These are phyloP conservation scores for Leptosomus discolor DNA, from an alignment of 2,113 vertebrate species.

Conservation along the genomic window DNA sequence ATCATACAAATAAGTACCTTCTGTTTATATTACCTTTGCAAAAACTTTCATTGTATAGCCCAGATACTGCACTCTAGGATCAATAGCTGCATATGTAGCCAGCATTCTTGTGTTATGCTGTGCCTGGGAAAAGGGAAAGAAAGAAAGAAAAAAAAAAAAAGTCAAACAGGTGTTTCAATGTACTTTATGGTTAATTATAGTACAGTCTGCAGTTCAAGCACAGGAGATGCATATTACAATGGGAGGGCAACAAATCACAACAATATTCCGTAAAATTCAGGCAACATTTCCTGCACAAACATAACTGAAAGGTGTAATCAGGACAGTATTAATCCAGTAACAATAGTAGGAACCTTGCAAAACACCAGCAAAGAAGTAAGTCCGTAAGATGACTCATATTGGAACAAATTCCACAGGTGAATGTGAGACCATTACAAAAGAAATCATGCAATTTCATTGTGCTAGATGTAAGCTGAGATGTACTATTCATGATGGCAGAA, in stretches of 20 bases:
- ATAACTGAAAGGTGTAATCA: background rate
- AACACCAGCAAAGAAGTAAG: background rate
- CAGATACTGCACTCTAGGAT: constrained; percentile 91
- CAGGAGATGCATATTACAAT: background rate
- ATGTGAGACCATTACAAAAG: background rate
- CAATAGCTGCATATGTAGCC: constrained; percentile 93
- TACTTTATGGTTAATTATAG: background rate
- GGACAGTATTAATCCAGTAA: background rate
- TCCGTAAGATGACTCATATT: background rate
- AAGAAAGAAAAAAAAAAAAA: background rate
- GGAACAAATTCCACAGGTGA: background rate
- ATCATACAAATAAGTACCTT: background rate
- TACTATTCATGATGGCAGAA: background rate
- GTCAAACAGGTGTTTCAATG: background rate
- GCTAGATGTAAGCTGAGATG: background rate
- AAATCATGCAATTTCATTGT: background rate
- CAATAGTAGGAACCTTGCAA: background rate
- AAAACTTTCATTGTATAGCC: constrained; percentile 99
- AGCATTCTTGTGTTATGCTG: constrained; percentile 98
- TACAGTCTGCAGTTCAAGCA: background rate
- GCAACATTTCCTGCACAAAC: background rate
- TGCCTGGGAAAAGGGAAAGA: constrained; percentile 76
- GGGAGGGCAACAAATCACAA: background rate
- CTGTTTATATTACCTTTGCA: constrained; percentile 85
- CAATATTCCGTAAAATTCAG: background rate